phyloP scores from a whole-genome alignment of 2,113 vertebrate genomes.

The Daubentonia madagascariensis region DNA sequence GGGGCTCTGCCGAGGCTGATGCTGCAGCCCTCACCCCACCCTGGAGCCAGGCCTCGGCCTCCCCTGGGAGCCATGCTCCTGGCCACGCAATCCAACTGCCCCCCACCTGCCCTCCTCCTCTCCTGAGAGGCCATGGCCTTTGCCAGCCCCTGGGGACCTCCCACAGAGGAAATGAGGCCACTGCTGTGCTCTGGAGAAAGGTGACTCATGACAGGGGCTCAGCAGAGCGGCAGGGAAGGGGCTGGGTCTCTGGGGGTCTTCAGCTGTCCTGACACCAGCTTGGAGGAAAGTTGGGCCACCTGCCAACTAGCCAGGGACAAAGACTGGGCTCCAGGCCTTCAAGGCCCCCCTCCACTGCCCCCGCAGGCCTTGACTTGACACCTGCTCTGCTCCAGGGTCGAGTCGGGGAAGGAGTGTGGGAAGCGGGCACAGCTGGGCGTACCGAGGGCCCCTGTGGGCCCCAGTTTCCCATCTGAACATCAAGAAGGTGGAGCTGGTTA shows the following conservation, averaged over 20 bases:
- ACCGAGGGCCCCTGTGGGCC: background rate
- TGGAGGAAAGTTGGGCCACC: background rate
- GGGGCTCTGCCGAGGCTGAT: accelerated
- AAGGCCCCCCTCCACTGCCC: background rate
- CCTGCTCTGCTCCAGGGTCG: background rate
- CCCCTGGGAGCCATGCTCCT: background rate
- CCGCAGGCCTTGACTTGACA: background rate
- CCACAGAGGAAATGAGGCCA: background rate
- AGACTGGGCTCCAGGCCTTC: background rate
- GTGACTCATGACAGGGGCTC: constrained; percentile 24
- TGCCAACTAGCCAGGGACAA: background rate
- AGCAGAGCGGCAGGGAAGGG: background rate
- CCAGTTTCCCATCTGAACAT: background rate
- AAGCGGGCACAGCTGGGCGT: background rate
- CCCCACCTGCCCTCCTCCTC: background rate
- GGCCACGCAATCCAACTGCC: background rate
- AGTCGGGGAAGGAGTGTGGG: background rate
- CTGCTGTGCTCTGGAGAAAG: background rate
- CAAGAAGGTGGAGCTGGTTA: background rate
- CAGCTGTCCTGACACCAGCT: background rate
- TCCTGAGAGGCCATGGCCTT: constrained; percentile 4
- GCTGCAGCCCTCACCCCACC: background rate
- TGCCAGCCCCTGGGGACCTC: constrained; percentile 1
- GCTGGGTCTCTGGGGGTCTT: background rate
- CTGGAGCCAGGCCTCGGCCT: accelerated